phyloP scores from a whole-genome alignment of 2,888 invertebrate species.

The Smittia aterrima region DNA sequence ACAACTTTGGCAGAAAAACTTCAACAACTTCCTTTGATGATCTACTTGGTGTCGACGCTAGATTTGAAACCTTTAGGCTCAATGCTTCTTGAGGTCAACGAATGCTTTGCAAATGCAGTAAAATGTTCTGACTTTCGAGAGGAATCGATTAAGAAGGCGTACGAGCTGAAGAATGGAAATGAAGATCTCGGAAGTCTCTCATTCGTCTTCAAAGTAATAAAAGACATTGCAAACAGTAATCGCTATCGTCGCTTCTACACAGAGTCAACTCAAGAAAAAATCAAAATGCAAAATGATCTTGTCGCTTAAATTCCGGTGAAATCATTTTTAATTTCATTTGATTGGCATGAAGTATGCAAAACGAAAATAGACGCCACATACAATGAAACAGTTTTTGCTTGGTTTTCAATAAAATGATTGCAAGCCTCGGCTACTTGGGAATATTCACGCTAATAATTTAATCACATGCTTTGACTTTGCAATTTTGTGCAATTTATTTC shows the following conservation, averaged over 20 bases:
- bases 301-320: too few species aligned
- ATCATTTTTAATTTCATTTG: too few species aligned
- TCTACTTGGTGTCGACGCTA: not conserved
- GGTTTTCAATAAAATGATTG: too few species aligned
- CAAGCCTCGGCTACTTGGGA: too few species aligned
- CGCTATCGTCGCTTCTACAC: conserved; percentile 29
- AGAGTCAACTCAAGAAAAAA: conserved; percentile 1
- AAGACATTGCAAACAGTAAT: conserved; percentile 19
- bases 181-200: not conserved
- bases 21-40: not conserved
- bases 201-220: conserved; percentile 12
- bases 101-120: conserved; percentile 29
- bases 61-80: not conserved
- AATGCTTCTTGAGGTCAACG: conserved; percentile 28
- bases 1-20: conserved; percentile 14
- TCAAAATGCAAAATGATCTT: not conserved
- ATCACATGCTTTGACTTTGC: too few species aligned
- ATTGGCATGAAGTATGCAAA: too few species aligned
- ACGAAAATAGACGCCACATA: too few species aligned
- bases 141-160: conserved; percentile 23
- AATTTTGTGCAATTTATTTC: too few species aligned
- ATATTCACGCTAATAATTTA: too few species aligned
- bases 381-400: too few species aligned
- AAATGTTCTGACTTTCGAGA: conserved; percentile 23
- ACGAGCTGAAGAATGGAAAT: not conserved